Conservation (phyloP, 2,888 invertebrate species). For the Zygaena filipendulae region DNA sequence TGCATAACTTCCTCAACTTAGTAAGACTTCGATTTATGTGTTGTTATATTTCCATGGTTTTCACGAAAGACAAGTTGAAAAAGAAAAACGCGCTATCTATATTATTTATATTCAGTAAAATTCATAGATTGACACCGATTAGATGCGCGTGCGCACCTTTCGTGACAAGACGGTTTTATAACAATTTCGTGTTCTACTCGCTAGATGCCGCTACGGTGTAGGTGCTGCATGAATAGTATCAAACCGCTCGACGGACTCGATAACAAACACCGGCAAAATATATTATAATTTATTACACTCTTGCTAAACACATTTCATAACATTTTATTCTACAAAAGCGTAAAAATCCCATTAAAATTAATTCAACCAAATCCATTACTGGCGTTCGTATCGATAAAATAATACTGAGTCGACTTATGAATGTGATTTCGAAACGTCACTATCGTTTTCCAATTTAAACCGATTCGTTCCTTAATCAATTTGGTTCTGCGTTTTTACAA, state of each 20-base stretch:
- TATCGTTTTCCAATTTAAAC: conserved; percentile 68
- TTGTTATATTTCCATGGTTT: too few relatives aligned
- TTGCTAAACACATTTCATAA: conserved; percentile 59
- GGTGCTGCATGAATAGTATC: too few relatives aligned
- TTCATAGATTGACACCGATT: conserved; percentile 19
- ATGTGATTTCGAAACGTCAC: conserved; percentile 68
- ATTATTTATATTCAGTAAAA: neutral
- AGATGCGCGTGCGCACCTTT: conserved; percentile 45
- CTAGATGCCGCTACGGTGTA: conserved; percentile 51
- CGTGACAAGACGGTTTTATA: conserved; percentile 17
- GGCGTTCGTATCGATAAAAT: conserved; percentile 64
- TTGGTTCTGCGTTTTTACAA: conserved; percentile 57
- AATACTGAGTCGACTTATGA: conserved; percentile 64
- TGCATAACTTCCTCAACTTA: conserved; percentile 34
- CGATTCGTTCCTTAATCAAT: conserved; percentile 69
- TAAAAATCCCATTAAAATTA: conserved; percentile 68
- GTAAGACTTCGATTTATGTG: too few relatives aligned
- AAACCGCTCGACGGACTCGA: conserved; percentile 24
- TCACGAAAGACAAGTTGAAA: too few relatives aligned
- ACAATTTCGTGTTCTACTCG: conserved; percentile 27
- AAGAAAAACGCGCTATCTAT: neutral
- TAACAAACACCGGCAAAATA: conserved; percentile 20
- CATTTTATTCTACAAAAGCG: conserved; percentile 63
- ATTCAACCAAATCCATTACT: conserved; percentile 66
- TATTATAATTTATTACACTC: conserved; percentile 50